phyloP scores from a whole-genome alignment of 2,113 vertebrate genomes.

The Lophochroa leadbeateri region DNA sequence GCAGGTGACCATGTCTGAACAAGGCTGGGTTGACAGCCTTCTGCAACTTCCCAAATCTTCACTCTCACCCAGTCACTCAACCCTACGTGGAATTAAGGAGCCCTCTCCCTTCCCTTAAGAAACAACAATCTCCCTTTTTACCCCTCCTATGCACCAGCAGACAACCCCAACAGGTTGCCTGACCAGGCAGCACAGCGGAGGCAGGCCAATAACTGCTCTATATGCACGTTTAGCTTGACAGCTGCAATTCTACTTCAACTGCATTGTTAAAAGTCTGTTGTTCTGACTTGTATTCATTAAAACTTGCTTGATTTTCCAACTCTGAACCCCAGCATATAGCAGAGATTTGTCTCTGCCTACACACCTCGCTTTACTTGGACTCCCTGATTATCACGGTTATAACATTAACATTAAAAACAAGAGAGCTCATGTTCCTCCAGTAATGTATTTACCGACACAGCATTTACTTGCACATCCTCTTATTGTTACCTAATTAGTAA shows the following conservation, averaged over 20 bases:
- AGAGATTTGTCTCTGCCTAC: not conserved
- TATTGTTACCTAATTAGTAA: not conserved
- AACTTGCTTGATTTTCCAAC: slow-evolving; percentile 27
- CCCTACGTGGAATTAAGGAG: not conserved
- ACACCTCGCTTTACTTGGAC: not conserved
- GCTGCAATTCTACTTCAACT: not conserved
- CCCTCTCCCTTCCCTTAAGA: not conserved
- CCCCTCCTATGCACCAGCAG: not conserved
- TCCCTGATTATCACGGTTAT: not conserved
- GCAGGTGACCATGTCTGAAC: rapidly evolving
- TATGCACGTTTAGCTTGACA: not conserved
- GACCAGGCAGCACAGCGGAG: not conserved
- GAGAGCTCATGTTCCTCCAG: not conserved
- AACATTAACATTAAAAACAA: not conserved
- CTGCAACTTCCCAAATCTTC: not conserved
- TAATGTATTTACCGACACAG: not conserved
- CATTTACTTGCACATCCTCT: not conserved
- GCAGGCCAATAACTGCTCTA: not conserved
- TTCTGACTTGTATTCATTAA: not conserved
- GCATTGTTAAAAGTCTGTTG: not conserved
- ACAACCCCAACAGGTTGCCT: not conserved
- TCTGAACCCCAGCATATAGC: not conserved
- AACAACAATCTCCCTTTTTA: not conserved
- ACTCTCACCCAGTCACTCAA: not conserved
- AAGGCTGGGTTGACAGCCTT: not conserved